Conservation (phyloP, 2,888 invertebrate species). For the Cactoblastis cactorum region DNA sequence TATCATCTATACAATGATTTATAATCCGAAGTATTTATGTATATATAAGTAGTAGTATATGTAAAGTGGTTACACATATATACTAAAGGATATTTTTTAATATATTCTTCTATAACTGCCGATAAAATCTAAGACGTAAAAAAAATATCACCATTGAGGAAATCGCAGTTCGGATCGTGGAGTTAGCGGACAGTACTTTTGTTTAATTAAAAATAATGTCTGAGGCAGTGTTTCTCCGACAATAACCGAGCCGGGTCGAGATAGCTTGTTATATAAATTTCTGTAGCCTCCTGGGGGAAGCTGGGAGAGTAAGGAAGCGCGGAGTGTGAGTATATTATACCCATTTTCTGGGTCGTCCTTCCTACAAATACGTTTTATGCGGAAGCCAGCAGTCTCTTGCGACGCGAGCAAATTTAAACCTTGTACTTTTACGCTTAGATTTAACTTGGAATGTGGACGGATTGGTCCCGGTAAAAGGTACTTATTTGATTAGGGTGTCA, state of each 20-base stretch:
- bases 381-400: constrained; percentile 72
- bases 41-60: too few relatives aligned
- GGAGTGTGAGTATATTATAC: constrained; percentile 78
- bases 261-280: constrained; percentile 79
- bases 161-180: constrained; percentile 48
- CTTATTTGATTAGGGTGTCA: constrained; percentile 80
- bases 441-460: constrained; percentile 29
- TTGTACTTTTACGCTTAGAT: constrained; percentile 35
- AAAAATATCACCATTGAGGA: constrained; percentile 34
- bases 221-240: constrained; percentile 69
- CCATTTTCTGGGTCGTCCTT: constrained; percentile 80
- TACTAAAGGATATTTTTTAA: constrained; percentile 30
- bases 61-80: constrained; percentile 6
- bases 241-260: constrained; percentile 73
- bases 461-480: constrained; percentile 71
- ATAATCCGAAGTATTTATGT: too few relatives aligned
- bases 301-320: constrained; percentile 67
- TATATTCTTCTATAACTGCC: too few relatives aligned
- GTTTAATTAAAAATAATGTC: constrained; percentile 77
- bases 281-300: constrained; percentile 73
- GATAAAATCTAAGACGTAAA: too few relatives aligned
- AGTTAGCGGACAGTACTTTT: constrained; percentile 57
- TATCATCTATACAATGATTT: too few relatives aligned
- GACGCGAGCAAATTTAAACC: constrained; percentile 36
- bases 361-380: constrained; percentile 79